These are phyloP conservation scores for Crax fasciolata DNA, from an alignment of 2,797 vertebrate species.

Conservation along the genomic window DNA sequence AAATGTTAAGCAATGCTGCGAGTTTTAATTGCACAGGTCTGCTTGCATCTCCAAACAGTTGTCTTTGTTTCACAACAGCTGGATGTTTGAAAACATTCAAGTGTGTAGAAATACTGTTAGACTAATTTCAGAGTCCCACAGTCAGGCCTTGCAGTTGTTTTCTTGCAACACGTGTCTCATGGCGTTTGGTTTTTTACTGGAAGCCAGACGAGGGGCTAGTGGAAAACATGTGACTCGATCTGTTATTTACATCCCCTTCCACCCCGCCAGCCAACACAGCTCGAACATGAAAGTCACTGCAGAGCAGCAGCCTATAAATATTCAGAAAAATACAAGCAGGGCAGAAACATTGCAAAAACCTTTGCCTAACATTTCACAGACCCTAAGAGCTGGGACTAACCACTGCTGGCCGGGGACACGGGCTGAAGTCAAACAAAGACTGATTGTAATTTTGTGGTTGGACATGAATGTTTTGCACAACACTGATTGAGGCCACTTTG, in stretches of 20 bases:
- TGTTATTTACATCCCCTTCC: conserved; percentile 43
- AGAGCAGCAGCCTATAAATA: conserved; percentile 74
- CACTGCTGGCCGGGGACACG: conserved; percentile 35
- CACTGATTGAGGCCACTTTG: conserved; percentile 71
- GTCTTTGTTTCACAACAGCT: conserved; percentile 56
- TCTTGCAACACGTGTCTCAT: conserved; percentile 66
- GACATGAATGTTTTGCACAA: conserved; percentile 73
- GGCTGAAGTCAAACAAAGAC: conserved; percentile 59
- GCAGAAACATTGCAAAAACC: conserved; percentile 66
- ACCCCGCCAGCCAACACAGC: neutral
- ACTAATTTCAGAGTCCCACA: conserved; percentile 15
- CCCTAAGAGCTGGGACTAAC: conserved; percentile 17
- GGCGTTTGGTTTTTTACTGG: conserved; percentile 40
- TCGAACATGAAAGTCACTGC: conserved; percentile 53
- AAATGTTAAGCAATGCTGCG: neutral
- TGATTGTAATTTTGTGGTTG: conserved; percentile 74
- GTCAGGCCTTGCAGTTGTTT: conserved; percentile 63
- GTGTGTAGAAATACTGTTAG: conserved; percentile 54
- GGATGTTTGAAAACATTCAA: conserved; percentile 49
- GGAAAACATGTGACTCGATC: conserved; percentile 64
- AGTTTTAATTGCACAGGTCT: neutral
- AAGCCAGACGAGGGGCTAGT: conserved; percentile 57
- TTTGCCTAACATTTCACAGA: conserved; percentile 60
- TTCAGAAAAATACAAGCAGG: conserved; percentile 59
- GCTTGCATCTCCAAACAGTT: neutral